These are phyloP conservation scores for Ceyx melanurus DNA, from an alignment of 2,113 vertebrate genomes.

Conservation along the genomic window DNA sequence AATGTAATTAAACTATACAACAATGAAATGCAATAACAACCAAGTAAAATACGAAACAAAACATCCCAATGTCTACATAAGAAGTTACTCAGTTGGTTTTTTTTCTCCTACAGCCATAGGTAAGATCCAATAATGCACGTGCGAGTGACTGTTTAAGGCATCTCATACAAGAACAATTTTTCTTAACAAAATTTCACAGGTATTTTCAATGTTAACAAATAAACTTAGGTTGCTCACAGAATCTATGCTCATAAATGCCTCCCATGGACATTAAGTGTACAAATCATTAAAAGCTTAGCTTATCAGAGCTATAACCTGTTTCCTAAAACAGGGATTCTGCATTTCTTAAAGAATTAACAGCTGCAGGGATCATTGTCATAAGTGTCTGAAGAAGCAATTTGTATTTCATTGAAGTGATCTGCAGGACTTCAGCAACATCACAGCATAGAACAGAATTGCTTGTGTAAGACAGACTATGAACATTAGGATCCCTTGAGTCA, in stretches of 20 bases:
- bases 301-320: not conserved
- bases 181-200: not conserved
- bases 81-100: not conserved
- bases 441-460: not conserved
- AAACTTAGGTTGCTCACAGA: not conserved
- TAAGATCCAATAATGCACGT: not conserved
- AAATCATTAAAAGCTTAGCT: not conserved
- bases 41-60: not conserved
- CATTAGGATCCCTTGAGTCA: not conserved
- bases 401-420: not conserved
- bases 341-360: not conserved
- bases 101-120: not conserved
- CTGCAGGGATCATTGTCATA: not conserved
- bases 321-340: not conserved
- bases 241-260: not conserved
- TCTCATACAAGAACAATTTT: not conserved
- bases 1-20: not conserved
- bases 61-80: not conserved
- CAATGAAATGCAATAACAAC: not conserved
- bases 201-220: not conserved
- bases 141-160: not conserved
- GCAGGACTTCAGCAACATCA: not conserved
- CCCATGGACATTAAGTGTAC: not conserved
- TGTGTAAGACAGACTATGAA: not conserved
- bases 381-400: not conserved